phyloP scores from a whole-genome alignment of 1,140 invertebrate species.

The Metaphire vulgaris region DNA sequence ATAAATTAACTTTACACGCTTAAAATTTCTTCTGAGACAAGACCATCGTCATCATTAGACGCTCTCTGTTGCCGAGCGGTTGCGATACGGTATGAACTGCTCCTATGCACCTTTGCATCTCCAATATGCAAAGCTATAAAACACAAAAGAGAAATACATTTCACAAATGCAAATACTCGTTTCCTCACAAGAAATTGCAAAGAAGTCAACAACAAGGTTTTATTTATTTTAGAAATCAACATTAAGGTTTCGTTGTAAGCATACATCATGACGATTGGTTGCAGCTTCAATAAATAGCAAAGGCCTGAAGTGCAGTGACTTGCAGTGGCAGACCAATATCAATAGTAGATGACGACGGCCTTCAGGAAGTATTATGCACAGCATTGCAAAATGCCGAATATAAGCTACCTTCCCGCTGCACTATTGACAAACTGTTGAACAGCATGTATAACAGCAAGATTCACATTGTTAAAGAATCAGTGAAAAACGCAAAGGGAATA shows the following conservation, averaged over 20 bases:
- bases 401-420: not conserved
- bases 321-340: too few species aligned
- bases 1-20: not conserved
- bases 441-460: conserved; percentile 6
- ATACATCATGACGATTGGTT: too few species aligned
- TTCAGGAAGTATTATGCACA: conserved; percentile 6
- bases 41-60: too few species aligned
- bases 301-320: too few species aligned
- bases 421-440: conserved; percentile 6
- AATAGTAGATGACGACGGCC: conserved; percentile 5
- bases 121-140: not conserved
- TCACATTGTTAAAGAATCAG: conserved; percentile 1
- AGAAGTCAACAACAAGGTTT: too few species aligned
- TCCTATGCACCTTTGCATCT: not conserved
- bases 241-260: not conserved
- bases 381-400: conserved; percentile 3
- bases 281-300: too few species aligned
- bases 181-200: too few species aligned
- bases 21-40: not conserved
- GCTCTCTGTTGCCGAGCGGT: not conserved
- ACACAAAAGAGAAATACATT: not conserved
- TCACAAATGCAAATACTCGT: too few species aligned
- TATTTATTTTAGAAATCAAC: too few species aligned
- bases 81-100: not conserved
- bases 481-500: conserved; percentile 6